Evolutionary conservation across 2,113 vertebrate species (phyloP).

Genomic region (Gymnobelideus leadbeateri): DNA sequence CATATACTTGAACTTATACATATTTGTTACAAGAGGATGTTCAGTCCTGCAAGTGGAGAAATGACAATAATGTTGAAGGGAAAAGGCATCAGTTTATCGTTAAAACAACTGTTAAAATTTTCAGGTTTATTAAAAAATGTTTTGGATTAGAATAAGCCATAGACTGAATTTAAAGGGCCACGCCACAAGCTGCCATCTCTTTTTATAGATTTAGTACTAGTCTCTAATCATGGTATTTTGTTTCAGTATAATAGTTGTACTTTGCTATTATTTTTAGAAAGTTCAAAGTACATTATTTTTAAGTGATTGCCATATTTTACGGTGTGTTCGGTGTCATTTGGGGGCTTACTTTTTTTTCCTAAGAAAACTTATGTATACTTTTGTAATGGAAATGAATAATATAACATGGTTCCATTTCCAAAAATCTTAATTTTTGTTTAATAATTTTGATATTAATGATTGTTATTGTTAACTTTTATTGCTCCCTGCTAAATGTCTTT

Average conservation of each 20-base stretch:
- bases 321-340: conserved; percentile 7
- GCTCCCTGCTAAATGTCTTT: not conserved
- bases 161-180: conserved; percentile 43
- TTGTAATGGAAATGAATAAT: conserved; percentile 45
- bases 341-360: not conserved
- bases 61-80: no score
- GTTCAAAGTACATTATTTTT: not conserved
- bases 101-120: no score
- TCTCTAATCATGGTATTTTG: conserved; percentile 11
- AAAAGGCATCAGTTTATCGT: no score
- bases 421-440: not conserved
- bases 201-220: conserved; percentile 33
- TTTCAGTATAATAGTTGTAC: conserved; percentile 39
- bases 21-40: not conserved
- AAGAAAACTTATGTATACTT: not conserved
- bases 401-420: conserved; percentile 35
- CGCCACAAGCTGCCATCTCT: conserved; percentile 12
- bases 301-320: not conserved
- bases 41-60: not conserved
- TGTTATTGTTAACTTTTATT: conserved; percentile 14
- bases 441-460: not conserved
- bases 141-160: conserved; percentile 41
- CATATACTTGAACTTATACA: not conserved
- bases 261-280: conserved; percentile 35
- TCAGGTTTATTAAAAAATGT: not conserved